Conservation (phyloP, 2,888 invertebrate genomes). For the Proisotoma minuta region DNA sequence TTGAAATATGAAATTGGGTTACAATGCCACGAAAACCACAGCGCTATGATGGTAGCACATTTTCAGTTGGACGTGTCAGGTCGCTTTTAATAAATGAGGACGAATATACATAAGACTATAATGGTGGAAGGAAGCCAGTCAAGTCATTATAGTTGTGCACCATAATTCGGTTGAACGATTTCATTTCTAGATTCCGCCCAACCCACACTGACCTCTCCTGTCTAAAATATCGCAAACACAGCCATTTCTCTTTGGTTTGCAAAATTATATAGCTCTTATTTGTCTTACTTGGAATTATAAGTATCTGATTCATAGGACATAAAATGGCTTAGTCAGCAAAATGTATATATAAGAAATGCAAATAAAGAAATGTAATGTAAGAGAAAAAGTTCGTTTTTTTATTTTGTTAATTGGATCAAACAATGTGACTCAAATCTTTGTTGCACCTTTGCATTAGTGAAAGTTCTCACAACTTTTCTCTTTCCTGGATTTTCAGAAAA, state of each 20-base stretch:
- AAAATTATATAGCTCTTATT: too few relatives aligned
- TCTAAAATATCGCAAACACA: not conserved
- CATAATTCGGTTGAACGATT: not conserved
- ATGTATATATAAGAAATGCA: too few relatives aligned
- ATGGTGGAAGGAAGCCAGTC: not conserved
- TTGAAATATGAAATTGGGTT: not conserved
- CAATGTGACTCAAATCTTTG: not conserved
- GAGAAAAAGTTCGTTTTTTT: too few relatives aligned
- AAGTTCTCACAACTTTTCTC: not conserved
- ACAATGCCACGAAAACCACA: not conserved
- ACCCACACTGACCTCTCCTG: not conserved
- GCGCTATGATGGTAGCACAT: not conserved
- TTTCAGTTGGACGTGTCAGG: not conserved
- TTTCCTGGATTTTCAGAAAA: not conserved
- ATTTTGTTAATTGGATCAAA: not conserved
- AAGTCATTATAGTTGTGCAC: too few relatives aligned
- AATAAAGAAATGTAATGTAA: too few relatives aligned
- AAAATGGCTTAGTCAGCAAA: too few relatives aligned
- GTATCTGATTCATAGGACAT: too few relatives aligned
- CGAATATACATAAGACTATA: too few relatives aligned
- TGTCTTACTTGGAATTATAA: too few relatives aligned
- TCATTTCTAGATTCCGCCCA: not conserved
- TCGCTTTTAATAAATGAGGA: not conserved
- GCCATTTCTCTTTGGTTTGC: not conserved
- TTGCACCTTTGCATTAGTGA: not conserved